Base-by-base conservation (phyloP, 2,888 invertebrate species). In the Trichopria drosophilae region DNA sequence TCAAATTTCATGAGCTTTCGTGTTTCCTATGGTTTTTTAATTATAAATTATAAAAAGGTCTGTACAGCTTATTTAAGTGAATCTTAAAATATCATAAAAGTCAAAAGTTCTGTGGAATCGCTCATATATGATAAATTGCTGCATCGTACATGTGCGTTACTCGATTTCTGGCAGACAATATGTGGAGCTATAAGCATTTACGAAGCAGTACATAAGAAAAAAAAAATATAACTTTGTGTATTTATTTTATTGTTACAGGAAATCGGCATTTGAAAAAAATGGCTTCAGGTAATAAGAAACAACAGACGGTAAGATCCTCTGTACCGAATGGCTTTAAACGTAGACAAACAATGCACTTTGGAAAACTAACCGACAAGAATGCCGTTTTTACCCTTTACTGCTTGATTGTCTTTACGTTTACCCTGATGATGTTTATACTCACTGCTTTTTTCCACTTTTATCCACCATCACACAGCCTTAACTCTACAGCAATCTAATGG, bases 231-330 rank as follows among this genome's bases (percentile, higher is more conserved):
- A 31, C 29, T 23, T 34, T 7, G 7, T 24, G 19, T 43, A 34
- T n/a, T 18, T 31, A 32, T 19, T 42, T 43, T 24, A 37, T 51
- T 45, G 45, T 63, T 66, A 10, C 58, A 75, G 75, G 75, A 34
- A 75, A 68, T 53, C 68, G 75, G 32, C 75, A 75, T 59, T 73
- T 72, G 64, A 75, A 75, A 51, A 75, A 73, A 64, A 63, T 67
- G 50, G 59, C 65, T 60, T 72, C 69, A 73, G 75, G 75, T 75
- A 75, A 68, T 68, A 74, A 71, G 58, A 44, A 16, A 26, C 44
- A 35, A 31, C 10, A 24, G 10, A 24, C 61, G 43, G 58, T 64
- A 59, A 67, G 64, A 59, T 64, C 62, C 64, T 53, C 64, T 37
- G 26, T 66, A 59, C 59, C 65, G 51, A 62, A 67, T 65, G 66